Base-by-base conservation (phyloP, 2,113 vertebrate genomes). In the Forbesichthys papilliferus region DNA sequence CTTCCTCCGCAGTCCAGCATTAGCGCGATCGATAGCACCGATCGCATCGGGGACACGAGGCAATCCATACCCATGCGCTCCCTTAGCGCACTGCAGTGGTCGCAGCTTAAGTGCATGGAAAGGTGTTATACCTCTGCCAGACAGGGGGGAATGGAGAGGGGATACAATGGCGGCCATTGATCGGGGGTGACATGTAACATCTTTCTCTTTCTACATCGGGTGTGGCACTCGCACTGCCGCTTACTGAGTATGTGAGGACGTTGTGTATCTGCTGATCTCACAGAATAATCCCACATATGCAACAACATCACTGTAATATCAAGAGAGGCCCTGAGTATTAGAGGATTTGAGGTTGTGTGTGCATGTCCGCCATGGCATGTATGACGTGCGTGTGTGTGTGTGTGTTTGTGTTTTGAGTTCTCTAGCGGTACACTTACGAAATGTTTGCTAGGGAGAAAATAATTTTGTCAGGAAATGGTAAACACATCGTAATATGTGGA, bases 1-100 rank as follows among this genome's bases (percentile, higher is more conserved):
- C 88, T 92, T 90, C 91, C 88, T 91, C 92, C 75, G 91, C 90
- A 92, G 91, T 92, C 90, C 90, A 91, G 92, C 92, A 93, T 93
- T 93, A 92, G 90, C 42, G 61, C 90, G 86, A 93, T 94, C 93
- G 86, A 94, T 94, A 94, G 87, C 87, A 82, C 91, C 91, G 90
- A 93, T 93, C 88, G 91, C 92, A 92, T 92, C 87, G 85, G 92
- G 92, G 91, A 93, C 91, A 86, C 82, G 65, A 90, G 87, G 90
- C 90, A 90, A 93, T 93, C 92, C 89, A 94, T 94, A 93, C 85
- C 84, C 84, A 82, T 88, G 86, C 71, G 77, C 83, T 92, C 92
- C 91, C 92, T 90, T 86, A 87, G 91, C 87, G 87, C 91, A 91
- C 87, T 93, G 90, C 93, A 91, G 93, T 89, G 90, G 92, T 92